These are phyloP conservation scores for Octomys mimax DNA, from an alignment of 2,797 vertebrate genomes.

Conservation along the genomic window DNA sequence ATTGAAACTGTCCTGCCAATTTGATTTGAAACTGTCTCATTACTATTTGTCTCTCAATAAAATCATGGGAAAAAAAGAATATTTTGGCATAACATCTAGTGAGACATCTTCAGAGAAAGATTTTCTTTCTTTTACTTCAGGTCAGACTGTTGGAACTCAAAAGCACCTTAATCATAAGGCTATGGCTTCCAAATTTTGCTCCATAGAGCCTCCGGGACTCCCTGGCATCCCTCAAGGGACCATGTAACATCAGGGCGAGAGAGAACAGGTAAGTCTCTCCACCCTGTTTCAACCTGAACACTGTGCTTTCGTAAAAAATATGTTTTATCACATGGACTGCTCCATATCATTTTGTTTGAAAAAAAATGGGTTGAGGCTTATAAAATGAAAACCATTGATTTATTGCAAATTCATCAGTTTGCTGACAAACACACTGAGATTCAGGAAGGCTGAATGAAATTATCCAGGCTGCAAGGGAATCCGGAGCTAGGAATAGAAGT, in stretches of 20 bases:
- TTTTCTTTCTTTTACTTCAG: neutral
- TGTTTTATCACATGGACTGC: neutral
- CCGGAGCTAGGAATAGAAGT: neutral
- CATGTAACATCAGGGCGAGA: rapidly evolving
- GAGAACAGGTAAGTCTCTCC: neutral
- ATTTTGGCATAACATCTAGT: neutral
- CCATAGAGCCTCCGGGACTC: neutral
- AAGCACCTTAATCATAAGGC: neutral
- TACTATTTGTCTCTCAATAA: too few species aligned
- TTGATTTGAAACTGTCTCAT: too few species aligned
- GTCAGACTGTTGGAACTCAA: neutral
- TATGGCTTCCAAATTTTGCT: neutral
- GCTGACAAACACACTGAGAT: neutral
- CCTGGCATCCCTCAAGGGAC: rapidly evolving
- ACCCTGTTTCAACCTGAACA: neutral
- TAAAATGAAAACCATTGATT: neutral
- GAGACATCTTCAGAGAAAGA: neutral
- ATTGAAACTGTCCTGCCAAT: too few species aligned
- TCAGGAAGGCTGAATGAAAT: neutral
- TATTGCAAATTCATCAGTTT: neutral
- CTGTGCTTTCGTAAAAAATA: neutral
- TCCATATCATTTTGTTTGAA: neutral
- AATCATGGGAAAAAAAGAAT: too few species aligned
- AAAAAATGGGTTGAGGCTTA: neutral
- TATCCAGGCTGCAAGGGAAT: neutral